Evolutionary conservation across 2,888 invertebrate species (phyloP).

Genomic region (Lepeophtheirus nordmannii): DNA sequence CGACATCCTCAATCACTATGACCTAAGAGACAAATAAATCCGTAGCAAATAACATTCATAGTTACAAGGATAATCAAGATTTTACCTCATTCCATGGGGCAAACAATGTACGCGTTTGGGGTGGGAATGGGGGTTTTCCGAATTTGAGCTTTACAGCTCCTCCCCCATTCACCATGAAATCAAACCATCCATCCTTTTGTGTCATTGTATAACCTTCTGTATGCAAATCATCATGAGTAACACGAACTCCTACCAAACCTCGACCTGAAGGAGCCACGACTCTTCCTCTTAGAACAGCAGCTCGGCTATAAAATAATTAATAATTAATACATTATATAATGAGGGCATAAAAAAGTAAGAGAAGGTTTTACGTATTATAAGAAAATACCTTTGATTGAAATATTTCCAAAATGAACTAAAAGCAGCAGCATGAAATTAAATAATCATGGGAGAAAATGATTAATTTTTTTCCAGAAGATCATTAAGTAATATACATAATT

Average conservation of each 20-base stretch:
- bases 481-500: not conserved
- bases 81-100: constrained; percentile 87
- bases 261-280: constrained; percentile 79
- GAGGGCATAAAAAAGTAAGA: not conserved
- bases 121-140: constrained; percentile 73
- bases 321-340: not conserved
- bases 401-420: constrained; percentile 94
- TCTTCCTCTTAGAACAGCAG: constrained; percentile 87
- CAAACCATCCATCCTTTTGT: constrained; percentile 87
- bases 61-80: not conserved
- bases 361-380: not conserved
- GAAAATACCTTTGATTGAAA: constrained; percentile 92
- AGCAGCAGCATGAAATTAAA: constrained; percentile 46
- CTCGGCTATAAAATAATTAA: constrained; percentile 52
- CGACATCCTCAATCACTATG: constrained; percentile 72
- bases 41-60: not conserved
- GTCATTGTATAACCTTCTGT: constrained; percentile 84
- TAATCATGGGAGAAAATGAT: constrained; percentile 34
- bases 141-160: constrained; percentile 89
- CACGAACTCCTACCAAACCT: constrained; percentile 85
- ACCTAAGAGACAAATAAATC: constrained; percentile 43
- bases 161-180: constrained; percentile 96
- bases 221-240: constrained; percentile 78
- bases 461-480: not conserved
- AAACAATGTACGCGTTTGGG: constrained; percentile 69